phyloP scores from a whole-genome alignment of 2,888 invertebrate species.

The Crocallis elinguaria region DNA sequence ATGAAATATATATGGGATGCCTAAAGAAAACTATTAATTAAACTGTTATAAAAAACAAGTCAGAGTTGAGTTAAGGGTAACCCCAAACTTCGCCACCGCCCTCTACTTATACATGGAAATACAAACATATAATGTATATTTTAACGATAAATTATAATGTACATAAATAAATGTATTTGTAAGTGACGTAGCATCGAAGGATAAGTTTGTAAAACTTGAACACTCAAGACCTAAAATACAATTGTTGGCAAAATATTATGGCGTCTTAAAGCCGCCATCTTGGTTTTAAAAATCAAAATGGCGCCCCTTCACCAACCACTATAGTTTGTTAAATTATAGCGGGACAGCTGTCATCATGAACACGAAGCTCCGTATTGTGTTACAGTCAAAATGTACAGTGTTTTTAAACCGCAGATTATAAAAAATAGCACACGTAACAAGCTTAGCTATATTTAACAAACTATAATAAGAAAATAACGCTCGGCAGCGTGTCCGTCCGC shows the following conservation, averaged over 20 bases:
- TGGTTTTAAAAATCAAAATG: slow-evolving; percentile 5
- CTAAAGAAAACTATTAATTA: not conserved
- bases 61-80: too few relatives aligned
- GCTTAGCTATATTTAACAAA: too few relatives aligned
- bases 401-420: too few relatives aligned
- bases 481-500: too few relatives aligned
- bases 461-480: too few relatives aligned
- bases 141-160: not conserved
- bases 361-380: too few relatives aligned
- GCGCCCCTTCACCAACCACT: not conserved
- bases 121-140: not conserved
- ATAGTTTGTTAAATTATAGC: too few relatives aligned
- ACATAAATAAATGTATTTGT: slow-evolving; percentile 3
- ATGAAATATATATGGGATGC: slow-evolving; percentile 1
- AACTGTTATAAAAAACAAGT: too few relatives aligned
- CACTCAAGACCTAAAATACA: not conserved
- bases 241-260: too few relatives aligned
- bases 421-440: too few relatives aligned
- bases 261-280: slow-evolving; percentile 1
- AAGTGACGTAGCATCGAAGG: not conserved
- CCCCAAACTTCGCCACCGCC: not conserved
- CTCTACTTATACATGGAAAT: not conserved
- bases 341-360: too few relatives aligned
- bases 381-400: too few relatives aligned
- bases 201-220: slow-evolving; percentile 8